Base-by-base conservation (phyloP, 2,797 vertebrate genomes). In the Streptopelia turtur region DNA sequence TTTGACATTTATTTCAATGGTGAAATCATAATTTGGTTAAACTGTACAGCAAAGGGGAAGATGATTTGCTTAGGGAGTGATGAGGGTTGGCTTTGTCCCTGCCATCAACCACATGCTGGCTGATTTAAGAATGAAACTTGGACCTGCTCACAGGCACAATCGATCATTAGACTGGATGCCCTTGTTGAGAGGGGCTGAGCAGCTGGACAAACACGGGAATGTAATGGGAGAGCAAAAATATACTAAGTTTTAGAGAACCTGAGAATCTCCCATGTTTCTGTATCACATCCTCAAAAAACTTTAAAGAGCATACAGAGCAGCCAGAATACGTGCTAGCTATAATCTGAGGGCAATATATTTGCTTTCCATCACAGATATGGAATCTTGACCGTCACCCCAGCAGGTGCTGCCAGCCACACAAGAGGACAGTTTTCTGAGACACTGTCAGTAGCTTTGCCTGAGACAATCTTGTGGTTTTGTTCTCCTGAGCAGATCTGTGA, bases 121-220 rank as follows among this genome's bases (percentile, higher is more conserved):
- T 94, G 86, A 85, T 89, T 75, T 92, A 89, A 89, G 94, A 82
- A 83, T 69, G 78, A 88, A 90, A 85, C 30, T 93, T 93, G 93
- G 93, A 87, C 64, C 28, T 87, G 71, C 57, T 84, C n/a, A 49
- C 47, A 50, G 74, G 88, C 13, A 39, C 30, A 76, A 93, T 94
- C 76, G 59, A 45, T 94, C 85, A 82, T 35, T 30, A 63, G 37
- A 39, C 45, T 1, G 30, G 71, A 70, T 68, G 77, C 60, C 75
- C 83, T 83, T 37, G 50, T 68, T 80, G 86, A 93, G 88, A 52
- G 64, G 55, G 55, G n/a, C 43, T 70, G 45, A 83, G 72, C 85
- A 60, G 21, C 22, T 66, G 70, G 74, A 84, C 68, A 70, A 87
- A 79, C 47, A 81, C 28, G n/a, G 45, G 64, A 47, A 50, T 39